phyloP scores from a whole-genome alignment of 1,140 invertebrate species.

The Tribolium madens region DNA sequence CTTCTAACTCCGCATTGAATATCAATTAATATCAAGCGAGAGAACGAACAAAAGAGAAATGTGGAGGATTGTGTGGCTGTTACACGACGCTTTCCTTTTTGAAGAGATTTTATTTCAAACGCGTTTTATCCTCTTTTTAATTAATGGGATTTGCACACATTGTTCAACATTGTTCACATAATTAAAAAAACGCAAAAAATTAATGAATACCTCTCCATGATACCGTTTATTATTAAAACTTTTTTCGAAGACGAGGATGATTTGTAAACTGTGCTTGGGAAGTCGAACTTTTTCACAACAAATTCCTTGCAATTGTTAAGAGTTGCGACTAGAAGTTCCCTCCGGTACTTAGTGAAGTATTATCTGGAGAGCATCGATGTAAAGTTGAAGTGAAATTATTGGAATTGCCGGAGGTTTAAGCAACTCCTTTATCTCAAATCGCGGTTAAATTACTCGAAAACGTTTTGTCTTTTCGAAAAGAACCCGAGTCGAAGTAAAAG shows the following conservation, averaged over 20 bases:
- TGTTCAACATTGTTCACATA: too few species aligned
- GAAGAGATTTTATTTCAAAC: not conserved
- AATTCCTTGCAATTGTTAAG: not conserved
- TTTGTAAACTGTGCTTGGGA: not conserved
- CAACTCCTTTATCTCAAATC: slow-evolving; percentile 36
- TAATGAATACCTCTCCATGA: too few species aligned
- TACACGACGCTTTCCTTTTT: not conserved
- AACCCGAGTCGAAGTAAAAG: slow-evolving; percentile 23
- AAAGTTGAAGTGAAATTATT: slow-evolving; percentile 39
- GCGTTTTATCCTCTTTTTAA: too few species aligned
- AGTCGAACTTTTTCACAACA: not conserved
- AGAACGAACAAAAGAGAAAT: not conserved
- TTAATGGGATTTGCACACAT: too few species aligned
- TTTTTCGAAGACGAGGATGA: too few species aligned
- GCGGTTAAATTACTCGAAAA: slow-evolving; percentile 38
- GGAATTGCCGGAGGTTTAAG: slow-evolving; percentile 36
- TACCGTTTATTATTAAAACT: too few species aligned
- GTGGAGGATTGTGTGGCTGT: not conserved
- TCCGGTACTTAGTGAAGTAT: slow-evolving; percentile 30
- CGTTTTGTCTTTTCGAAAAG: slow-evolving; percentile 19
- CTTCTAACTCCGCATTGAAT: slow-evolving; percentile 10
- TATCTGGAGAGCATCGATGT: slow-evolving; percentile 23
- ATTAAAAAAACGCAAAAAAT: too few species aligned
- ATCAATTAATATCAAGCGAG: slow-evolving; percentile 11
- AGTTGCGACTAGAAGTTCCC: not conserved